Evolutionary conservation across 2,888 invertebrate genomes (phyloP).

Genomic region (Trisateles emortualis): DNA sequence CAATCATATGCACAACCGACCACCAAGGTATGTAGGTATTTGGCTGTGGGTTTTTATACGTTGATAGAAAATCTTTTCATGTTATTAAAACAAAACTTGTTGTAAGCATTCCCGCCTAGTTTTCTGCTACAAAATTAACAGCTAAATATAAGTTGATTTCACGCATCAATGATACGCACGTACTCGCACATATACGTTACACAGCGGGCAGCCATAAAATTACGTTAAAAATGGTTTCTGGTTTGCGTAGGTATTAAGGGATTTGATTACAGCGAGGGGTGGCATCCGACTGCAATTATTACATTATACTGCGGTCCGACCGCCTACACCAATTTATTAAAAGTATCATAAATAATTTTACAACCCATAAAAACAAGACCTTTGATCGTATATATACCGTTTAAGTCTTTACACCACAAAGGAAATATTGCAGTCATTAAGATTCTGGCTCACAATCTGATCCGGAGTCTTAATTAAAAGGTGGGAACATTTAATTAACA

Average conservation of each 20-base stretch:
- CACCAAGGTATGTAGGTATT: no score
- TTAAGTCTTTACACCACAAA: conserved; percentile 13
- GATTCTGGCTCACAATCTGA: conserved; percentile 27
- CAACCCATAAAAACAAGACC: background rate
- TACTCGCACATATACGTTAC: no score
- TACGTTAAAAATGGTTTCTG: background rate
- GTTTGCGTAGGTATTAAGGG: background rate
- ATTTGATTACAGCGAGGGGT: background rate
- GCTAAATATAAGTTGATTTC: no score
- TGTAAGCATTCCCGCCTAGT: no score
- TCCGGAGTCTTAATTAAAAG: conserved; percentile 24
- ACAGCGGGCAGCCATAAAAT: background rate
- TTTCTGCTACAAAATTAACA: no score
- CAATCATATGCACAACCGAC: no score
- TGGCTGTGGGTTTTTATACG: no score
- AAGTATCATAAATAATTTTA: background rate
- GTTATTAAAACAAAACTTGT: no score
- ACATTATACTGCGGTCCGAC: background rate
- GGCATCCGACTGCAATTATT: background rate
- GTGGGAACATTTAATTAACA: conserved; percentile 33
- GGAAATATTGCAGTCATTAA: conserved; percentile 18
- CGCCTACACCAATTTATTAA: background rate
- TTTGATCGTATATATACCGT: background rate
- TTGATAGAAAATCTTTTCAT: no score
- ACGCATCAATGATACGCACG: no score